A percentile compares a stretch with the other conserved stretches of the same genome.
Evolutionary conservation across 37 sponge, comb jelly and placozoan genomes (phyloP).

Genomic region (Bolinopsis microptera): DNA sequence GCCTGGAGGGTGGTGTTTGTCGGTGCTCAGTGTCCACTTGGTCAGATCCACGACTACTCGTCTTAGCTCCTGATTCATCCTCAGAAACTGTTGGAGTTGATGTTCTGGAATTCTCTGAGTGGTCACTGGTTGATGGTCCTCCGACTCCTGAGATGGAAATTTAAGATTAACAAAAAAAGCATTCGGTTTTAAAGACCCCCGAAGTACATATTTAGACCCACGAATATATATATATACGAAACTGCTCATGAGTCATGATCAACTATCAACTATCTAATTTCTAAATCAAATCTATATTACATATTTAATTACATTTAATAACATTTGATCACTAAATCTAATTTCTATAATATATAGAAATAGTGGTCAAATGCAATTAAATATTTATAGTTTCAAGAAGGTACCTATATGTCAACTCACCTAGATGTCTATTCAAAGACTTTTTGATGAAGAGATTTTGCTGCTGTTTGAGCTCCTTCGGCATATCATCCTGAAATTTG

Average conservation of each 20-base stretch:
- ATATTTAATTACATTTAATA: no score
- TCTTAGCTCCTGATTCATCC: conserved; percentile 20
- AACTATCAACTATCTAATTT: not conserved
- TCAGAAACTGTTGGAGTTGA: conserved; percentile 50
- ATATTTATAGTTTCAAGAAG: no score
- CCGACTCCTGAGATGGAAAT: not conserved
- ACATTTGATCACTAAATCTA: no score
- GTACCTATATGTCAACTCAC: no score
- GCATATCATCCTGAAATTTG: conserved; percentile 51
- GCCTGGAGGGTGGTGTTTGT: not conserved
- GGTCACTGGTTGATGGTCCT: not conserved
- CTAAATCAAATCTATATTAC: not conserved
- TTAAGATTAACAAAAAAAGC: no score
- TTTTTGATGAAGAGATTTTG: conserved; percentile 51
- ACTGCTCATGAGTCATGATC: no score
- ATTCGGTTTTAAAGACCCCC: no score
- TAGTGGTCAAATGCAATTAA: no score
- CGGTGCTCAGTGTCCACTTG: not conserved
- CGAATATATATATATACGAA: no score
- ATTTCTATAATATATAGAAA: no score
- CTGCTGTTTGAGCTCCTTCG: conserved; percentile 25
- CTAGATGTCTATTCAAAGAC: conserved; percentile 51
- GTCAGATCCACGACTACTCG: not conserved
- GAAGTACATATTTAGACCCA: no score
- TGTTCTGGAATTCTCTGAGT: conserved; percentile 46